phyloP scores from a whole-genome alignment of 2,797 vertebrate genomes.

The Limnodromus scolopaceus region DNA sequence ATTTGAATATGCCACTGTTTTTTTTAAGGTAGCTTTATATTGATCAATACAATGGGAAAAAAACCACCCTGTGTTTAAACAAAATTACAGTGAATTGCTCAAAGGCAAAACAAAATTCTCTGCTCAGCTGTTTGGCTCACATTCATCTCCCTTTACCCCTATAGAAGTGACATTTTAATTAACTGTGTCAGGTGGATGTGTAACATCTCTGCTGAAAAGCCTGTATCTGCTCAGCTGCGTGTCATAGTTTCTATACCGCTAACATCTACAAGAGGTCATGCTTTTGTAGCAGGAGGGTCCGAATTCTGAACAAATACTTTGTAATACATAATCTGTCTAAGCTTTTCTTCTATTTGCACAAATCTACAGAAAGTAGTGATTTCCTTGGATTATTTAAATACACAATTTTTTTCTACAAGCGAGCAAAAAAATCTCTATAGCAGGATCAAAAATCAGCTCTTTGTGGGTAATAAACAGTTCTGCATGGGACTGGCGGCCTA shows the following conservation, averaged over 20 bases:
- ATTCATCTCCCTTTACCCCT: slow-evolving; percentile 68
- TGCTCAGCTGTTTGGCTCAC: slow-evolving; percentile 72
- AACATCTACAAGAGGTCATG: not conserved
- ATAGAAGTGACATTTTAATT: slow-evolving; percentile 72
- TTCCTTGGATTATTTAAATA: not conserved
- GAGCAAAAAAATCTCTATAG: not conserved
- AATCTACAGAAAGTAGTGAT: not conserved
- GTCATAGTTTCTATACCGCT: slow-evolving; percentile 18
- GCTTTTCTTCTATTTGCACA: not conserved
- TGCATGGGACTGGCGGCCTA: not conserved
- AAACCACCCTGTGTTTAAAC: not conserved
- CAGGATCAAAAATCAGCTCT: slow-evolving; percentile 22
- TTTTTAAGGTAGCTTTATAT: slow-evolving; percentile 16
- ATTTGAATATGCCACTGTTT: not conserved
- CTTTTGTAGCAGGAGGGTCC: not conserved
- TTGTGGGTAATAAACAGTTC: slow-evolving; percentile 43
- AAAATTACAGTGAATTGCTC: slow-evolving; percentile 66
- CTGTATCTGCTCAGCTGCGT: slow-evolving; percentile 59
- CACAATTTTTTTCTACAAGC: not conserved
- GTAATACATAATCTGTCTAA: not conserved
- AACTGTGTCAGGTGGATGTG: slow-evolving; percentile 68
- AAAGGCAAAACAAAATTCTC: slow-evolving; percentile 70
- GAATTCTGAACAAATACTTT: slow-evolving; percentile 32
- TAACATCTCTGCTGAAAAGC: slow-evolving; percentile 61
- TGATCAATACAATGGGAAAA: slow-evolving; percentile 11